Conservation (phyloP, 2,797 vertebrate genomes). For the Harpagifer antarcticus region DNA sequence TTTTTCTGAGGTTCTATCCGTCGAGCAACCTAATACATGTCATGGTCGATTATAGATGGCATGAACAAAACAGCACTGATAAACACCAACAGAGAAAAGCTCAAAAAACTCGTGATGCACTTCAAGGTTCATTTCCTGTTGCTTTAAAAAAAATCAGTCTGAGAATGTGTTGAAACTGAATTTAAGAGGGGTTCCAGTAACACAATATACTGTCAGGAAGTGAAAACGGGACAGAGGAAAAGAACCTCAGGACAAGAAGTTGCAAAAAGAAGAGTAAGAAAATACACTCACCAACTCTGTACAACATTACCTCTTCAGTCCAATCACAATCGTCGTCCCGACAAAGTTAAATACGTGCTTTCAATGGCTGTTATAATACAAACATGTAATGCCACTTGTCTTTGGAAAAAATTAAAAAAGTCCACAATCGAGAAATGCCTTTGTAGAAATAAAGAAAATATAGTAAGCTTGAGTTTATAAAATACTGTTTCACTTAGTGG, state of each 20-base stretch:
- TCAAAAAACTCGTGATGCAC: conserved; percentile 44
- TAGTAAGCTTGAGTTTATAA: conserved; percentile 60
- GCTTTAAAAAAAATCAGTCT: conserved; percentile 22
- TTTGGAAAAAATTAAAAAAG: conserved; percentile 55
- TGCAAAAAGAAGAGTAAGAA: conserved; percentile 62
- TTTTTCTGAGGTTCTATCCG: conserved; percentile 80
- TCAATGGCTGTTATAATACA: conserved; percentile 49
- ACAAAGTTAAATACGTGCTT: conserved; percentile 57
- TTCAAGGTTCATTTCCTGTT: conserved; percentile 38
- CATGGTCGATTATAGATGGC: conserved; percentile 68
- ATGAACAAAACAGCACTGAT: conserved; percentile 39
- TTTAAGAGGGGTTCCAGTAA: conserved; percentile 36
- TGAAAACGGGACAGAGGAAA: conserved; percentile 39
- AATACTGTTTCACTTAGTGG: conserved; percentile 60
- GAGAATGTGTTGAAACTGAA: conserved; percentile 27
- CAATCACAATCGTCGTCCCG: conserved; percentile 46
- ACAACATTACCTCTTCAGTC: conserved; percentile 52
- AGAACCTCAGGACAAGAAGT: conserved; percentile 62
- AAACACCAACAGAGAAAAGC: conserved; percentile 60
- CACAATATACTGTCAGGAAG: conserved; percentile 15
- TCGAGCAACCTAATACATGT: conserved; percentile 73
- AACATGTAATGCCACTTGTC: conserved; percentile 52
- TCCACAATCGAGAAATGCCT: conserved; percentile 60
- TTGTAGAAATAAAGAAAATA: conserved; percentile 55
- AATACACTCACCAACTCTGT: conserved; percentile 56